Evolutionary conservation across 2,888 invertebrate genomes (phyloP), one percentile per base, ranked within the genome.

Genomic region (Pimpla rufipes): DNA sequence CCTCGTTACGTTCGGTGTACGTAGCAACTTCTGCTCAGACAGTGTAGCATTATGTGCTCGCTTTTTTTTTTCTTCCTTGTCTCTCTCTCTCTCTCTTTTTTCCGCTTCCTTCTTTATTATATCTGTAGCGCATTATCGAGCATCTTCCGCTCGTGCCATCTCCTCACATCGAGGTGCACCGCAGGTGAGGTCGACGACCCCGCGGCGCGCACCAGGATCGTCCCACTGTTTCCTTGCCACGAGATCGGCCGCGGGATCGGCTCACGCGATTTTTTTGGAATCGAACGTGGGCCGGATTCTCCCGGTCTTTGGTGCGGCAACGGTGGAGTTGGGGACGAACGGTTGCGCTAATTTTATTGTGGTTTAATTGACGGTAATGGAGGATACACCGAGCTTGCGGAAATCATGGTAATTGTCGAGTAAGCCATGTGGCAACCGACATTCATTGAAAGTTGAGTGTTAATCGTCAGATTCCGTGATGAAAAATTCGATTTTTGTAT

Each of bases 221-320:
- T 45, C 73, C 62, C 74, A 74, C 74, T 29, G 29, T 73, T 29
- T 59, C 59, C 23, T 71, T 42, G 57, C 23, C 16, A 40, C 13
- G 21, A 21, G 6, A 3, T 10, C 5, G 18, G 3, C 6, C 21
- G n/a, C 23, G 23, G n/a, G 23, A 62, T 73, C 73, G 45, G 18
- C 35, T 45, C 45, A 59, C 73, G 57, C 55, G 29, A 59, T 59
- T 71, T 71, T 29, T 71, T 13, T 47, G 59, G 16, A 47, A 45
- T 73, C 16, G 42, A 23, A 55, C 23, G 23, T 55, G 4, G 21
- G 13, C 55, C 8, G 8, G 10, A 18, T 8, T 18, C 8, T 52
- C 18, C 3, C 1, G 18, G 10, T 52, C n/a, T 52, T 1, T 10
- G 18, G 8, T 18, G 21, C 16, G 21, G 13, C 21, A 10, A 18